Base-by-base conservation (phyloP, 1,140 invertebrate species). In the Acromyrmex charruanus region DNA sequence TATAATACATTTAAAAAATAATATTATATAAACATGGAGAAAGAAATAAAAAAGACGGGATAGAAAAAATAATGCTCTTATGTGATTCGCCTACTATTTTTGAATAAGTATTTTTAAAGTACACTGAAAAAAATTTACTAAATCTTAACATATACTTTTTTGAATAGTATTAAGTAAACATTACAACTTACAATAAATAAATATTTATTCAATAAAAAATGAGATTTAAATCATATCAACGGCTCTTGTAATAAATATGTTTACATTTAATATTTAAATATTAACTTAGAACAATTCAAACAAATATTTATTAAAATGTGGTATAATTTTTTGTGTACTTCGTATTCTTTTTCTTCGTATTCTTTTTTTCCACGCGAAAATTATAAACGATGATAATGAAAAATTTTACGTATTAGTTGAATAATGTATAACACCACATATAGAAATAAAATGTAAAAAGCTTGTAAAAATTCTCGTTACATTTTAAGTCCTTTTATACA, bases 61-160 rank as follows among this genome's bases (percentile, higher is more conserved):
- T 39, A n/a, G 18, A 87, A 69, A 59, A 68, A 4, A 69, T 14
- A 49, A 84, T 51, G 61, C 12, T 69, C n/a, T 35, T 44, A 7
- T 12, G 39, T 65, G 53, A 44, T 25, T 66, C 31, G 75, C 77
- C 44, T 66, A 88, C 85, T 90, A 90, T 93, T 92, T 92, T 91
- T 88, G 87, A 87, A 86, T 88, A 81, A 91, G 88, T 90, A 86
- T 90, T 89, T 87, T 86, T 90, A 93, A 93, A 92, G 79, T 90
- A 66, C 66, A 79, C 87, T 88, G 39, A 44, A 44, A 44, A 9
- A 12, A 44, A 44, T 44, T 44, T 44, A 9, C 39, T 44, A 12
- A 44, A 44, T 44, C 9, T 44, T 44, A 44, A 44, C 10, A 44
- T 44, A 12, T 44, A 44, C 7, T 44, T 44, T 44, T 44, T 44